phyloP scores from a whole-genome alignment of 64 coral and sea anemone genomes.

The Hydrozoanthus tunicans region DNA sequence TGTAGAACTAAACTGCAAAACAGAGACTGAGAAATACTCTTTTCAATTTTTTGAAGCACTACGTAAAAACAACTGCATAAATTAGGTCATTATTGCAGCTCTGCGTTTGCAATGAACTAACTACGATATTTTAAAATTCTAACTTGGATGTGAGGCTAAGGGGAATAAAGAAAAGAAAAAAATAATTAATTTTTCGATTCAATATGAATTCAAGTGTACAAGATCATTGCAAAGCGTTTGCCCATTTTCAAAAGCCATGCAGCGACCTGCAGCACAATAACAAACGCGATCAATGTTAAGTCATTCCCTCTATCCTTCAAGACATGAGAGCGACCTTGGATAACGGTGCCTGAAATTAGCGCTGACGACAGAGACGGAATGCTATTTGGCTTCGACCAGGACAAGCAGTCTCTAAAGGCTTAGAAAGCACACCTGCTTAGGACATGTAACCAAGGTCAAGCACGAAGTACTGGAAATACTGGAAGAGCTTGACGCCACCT shows the following conservation, averaged over 20 bases:
- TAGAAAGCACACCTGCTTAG: slow-evolving; percentile 53
- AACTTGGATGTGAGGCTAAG: too few relatives aligned
- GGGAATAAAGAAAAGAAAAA: too few relatives aligned
- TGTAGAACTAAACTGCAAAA: too few relatives aligned
- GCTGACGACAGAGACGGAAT: slow-evolving; percentile 47
- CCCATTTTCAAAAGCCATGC: slow-evolving; percentile 36
- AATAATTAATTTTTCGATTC: too few relatives aligned
- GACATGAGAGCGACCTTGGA: neutral
- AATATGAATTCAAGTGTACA: slow-evolving; percentile 27
- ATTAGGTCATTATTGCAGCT: too few relatives aligned
- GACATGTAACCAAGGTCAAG: slow-evolving; percentile 47
- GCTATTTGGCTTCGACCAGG: slow-evolving; percentile 29
- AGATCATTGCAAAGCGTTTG: slow-evolving; percentile 56
- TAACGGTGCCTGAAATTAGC: neutral
- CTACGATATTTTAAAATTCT: too few relatives aligned
- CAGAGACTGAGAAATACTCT: too few relatives aligned
- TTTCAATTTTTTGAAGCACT: too few relatives aligned
- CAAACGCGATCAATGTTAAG: slow-evolving; percentile 6
- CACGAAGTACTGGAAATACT: neutral
- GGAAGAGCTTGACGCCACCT: slow-evolving; percentile 41
- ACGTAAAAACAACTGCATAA: too few relatives aligned
- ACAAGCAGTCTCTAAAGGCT: slow-evolving; percentile 24
- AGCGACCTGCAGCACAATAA: slow-evolving; percentile 14
- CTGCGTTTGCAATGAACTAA: too few relatives aligned
- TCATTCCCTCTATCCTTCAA: slow-evolving; percentile 1